Evolutionary conservation across 2,797 vertebrate genomes (phyloP), one percentile per base, ranked within the genome.

Genomic region (Parotocinclus haroldoi): DNA sequence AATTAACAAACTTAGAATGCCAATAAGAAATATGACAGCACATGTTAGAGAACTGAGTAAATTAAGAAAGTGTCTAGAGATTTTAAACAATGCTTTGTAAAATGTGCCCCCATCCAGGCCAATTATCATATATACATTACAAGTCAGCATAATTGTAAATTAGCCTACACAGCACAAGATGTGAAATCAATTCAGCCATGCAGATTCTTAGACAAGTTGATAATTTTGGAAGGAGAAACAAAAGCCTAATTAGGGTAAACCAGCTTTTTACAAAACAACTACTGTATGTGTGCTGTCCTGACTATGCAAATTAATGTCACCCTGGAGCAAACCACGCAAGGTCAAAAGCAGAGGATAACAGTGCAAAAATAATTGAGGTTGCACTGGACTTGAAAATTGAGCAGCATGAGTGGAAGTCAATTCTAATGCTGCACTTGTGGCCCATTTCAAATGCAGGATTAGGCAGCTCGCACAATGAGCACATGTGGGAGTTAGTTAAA

Each of bases 151-250:
- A 70, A 54, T 46, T 54, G 55, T 79, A 69, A 56, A 51, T 49
- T 49, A 27, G 50, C 65, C 61, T 59, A 49, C 66, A 54, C 50
- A 59, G 61, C 36, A 58, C 37, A 56, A 58, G 68, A 58, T 59
- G 69, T 53, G 37, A 49, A 79, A 75, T 76, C 63, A 79, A 68
- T 77, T 76, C 57, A 70, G 58, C 12, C 44, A 51, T 55, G 60
- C 58, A 76, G 52, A 63, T 38, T 10, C 19, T 60, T 61, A 73
- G 66, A 74, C 50, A 77, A 68, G 68, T 71, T 74, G 44, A 77
- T 71, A 62, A 71, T 68, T 59, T 69, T 13, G 60, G 48, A 65
- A 27, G 27, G 56, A 50, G 45, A 3, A 10, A 18, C 50, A 16
- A 65, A 69, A 78, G 36, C 38, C 67, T 71, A 37, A 68, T 78